A percentile compares a stretch with the other conserved stretches of the same genome.
These are phyloP conservation scores for Columba janthina DNA, from an alignment of 2,113 vertebrate genomes.

Conservation along the genomic window DNA sequence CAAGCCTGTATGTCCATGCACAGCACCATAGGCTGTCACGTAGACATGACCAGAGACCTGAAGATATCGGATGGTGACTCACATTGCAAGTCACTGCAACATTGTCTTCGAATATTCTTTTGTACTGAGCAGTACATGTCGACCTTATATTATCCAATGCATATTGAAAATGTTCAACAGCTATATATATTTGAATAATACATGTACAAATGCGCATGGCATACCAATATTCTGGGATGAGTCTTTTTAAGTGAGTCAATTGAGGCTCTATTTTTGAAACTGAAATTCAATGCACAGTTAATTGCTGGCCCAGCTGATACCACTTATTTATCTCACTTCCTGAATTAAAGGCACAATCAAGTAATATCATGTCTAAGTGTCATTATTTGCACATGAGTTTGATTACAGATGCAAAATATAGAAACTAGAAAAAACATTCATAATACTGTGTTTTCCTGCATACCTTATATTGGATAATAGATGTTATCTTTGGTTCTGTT, in stretches of 20 bases:
- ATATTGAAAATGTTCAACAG: neutral
- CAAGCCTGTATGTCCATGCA: neutral
- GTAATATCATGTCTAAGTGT: neutral
- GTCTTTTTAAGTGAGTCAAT: neutral
- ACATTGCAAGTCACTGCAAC: rapidly evolving
- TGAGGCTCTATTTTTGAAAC: slow-evolving; percentile 32
- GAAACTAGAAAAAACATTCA: neutral
- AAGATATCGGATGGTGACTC: neutral
- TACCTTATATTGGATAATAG: neutral
- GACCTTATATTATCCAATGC: neutral
- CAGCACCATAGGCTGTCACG: neutral
- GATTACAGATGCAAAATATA: slow-evolving; percentile 15
- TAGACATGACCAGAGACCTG: neutral
- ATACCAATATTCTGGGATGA: neutral
- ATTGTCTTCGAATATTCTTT: neutral
- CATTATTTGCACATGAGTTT: slow-evolving; percentile 20
- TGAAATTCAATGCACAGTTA: neutral
- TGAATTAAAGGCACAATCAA: neutral
- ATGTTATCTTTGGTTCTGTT: slow-evolving; percentile 37
- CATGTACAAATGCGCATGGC: neutral
- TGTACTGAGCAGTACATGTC: neutral
- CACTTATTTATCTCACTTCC: slow-evolving; percentile 19
- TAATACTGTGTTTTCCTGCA: neutral
- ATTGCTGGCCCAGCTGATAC: slow-evolving; percentile 45
- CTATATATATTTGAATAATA: neutral